phyloP scores from a whole-genome alignment of 2,888 invertebrate species.

The Barypeithes pellucidus region DNA sequence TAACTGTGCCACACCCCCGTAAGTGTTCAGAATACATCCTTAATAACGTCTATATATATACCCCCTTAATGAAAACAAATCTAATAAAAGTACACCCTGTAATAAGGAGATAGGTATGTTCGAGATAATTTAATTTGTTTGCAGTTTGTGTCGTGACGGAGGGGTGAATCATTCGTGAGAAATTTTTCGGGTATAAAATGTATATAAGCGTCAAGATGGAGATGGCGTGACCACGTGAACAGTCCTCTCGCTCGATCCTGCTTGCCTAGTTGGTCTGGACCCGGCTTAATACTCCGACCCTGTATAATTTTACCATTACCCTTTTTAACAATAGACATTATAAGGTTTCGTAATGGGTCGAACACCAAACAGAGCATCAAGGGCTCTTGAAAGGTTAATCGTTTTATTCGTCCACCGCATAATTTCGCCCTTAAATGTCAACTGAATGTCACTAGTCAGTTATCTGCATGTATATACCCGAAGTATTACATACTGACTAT shows the following conservation, averaged over 20 bases:
- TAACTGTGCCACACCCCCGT: conserved; percentile 58
- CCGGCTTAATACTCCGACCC: not conserved
- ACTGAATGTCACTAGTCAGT: conserved; percentile 56
- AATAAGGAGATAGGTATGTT: conserved; percentile 49
- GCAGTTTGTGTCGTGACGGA: conserved; percentile 26
- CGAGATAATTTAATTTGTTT: conserved; percentile 42
- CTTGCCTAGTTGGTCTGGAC: no score
- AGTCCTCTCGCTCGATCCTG: no score
- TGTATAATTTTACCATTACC: conserved; percentile 23
- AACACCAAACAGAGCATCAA: conserved; percentile 54
- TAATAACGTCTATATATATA: conserved; percentile 46
- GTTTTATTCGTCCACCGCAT: conserved; percentile 59
- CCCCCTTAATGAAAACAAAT: conserved; percentile 55
- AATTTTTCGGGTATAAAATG: not conserved
- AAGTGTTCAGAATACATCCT: conserved; percentile 50
- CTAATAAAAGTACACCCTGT: conserved; percentile 49
- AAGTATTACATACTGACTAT: no score
- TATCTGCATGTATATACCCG: not conserved
- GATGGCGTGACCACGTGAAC: no score
- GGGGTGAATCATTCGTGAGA: conserved; percentile 11
- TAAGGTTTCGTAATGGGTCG: conserved; percentile 56
- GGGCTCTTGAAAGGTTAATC: conserved; percentile 59
- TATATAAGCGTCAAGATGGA: not conserved
- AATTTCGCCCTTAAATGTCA: conserved; percentile 59
- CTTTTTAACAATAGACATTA: conserved; percentile 41